A percentile compares a stretch with the other conserved stretches of the same genome.
These are phyloP conservation scores for Saccopteryx leptura DNA, from an alignment of 2,113 vertebrate species.

Conservation along the genomic window DNA sequence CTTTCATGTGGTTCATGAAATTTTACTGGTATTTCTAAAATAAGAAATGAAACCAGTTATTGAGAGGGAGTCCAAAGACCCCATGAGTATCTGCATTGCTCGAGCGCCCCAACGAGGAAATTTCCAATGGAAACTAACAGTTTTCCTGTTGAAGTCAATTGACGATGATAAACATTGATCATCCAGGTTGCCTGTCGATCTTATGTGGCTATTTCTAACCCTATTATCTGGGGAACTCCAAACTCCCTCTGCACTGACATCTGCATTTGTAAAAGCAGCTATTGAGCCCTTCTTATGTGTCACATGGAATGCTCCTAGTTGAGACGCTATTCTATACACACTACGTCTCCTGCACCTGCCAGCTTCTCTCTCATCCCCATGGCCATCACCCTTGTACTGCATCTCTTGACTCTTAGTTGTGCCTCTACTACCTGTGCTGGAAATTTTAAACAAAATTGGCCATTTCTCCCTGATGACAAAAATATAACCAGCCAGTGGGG, in stretches of 20 bases:
- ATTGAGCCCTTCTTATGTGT: neutral
- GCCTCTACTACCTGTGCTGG: neutral
- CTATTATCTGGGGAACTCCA: slow-evolving; percentile 3
- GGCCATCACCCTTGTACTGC: neutral
- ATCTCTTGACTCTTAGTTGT: neutral
- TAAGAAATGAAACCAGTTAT: slow-evolving; percentile 34
- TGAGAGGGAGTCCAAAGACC: neutral
- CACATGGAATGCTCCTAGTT: neutral
- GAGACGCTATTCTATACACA: neutral
- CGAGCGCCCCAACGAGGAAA: neutral
- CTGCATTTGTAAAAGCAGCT: slow-evolving; percentile 30
- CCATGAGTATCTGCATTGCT: neutral
- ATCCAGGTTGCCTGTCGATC: neutral
- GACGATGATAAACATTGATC: neutral
- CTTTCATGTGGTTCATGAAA: slow-evolving; percentile 8
- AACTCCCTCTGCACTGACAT: neutral
- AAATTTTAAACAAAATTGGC: neutral
- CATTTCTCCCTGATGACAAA: neutral
- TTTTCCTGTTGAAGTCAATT: neutral
- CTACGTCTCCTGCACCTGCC: neutral
- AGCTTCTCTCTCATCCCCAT: neutral
- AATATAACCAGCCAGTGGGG: neutral
- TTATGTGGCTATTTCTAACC: neutral
- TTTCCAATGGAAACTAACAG: neutral
- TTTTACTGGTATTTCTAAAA: slow-evolving; percentile 45